These are phyloP conservation scores for Tragelaphus strepsiceros DNA, from an alignment of 2,113 vertebrate genomes.

Conservation along the genomic window DNA sequence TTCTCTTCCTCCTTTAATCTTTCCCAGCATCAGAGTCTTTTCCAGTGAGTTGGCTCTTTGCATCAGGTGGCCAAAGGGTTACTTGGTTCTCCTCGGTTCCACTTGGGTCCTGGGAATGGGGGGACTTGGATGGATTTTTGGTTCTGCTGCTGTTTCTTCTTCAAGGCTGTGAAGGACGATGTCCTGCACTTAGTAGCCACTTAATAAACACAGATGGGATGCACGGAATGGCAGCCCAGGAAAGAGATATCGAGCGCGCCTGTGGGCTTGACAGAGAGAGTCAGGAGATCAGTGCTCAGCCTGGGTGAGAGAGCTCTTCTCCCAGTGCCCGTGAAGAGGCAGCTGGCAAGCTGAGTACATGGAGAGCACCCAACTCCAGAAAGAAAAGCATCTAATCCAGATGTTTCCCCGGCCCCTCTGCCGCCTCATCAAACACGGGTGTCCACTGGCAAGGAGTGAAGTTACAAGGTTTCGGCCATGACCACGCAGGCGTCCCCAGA, in stretches of 20 bases:
- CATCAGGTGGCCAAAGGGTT: background rate
- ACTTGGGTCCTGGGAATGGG: background rate
- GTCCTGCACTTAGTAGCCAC: background rate
- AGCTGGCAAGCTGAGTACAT: background rate
- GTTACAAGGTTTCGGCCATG: background rate
- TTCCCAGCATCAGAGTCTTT: background rate
- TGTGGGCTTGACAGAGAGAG: background rate
- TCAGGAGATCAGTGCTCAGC: background rate
- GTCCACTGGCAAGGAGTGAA: background rate
- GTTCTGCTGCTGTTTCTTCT: background rate
- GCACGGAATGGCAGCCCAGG: background rate
- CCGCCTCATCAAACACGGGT: background rate
- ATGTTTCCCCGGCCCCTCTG: background rate
- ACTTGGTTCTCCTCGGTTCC: background rate
- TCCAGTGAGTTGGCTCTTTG: rapidly evolving
- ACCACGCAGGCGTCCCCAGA: background rate
- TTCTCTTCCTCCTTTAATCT: background rate
- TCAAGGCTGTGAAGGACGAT: background rate
- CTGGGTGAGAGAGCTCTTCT: background rate
- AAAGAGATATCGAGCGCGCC: background rate
- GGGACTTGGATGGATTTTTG: background rate
- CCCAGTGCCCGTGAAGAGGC: background rate
- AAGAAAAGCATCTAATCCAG: background rate
- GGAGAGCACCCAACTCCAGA: background rate
- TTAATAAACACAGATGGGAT: background rate